Base-by-base conservation (phyloP, 2,113 vertebrate genomes). In the Campylomormyrus tamandua region DNA sequence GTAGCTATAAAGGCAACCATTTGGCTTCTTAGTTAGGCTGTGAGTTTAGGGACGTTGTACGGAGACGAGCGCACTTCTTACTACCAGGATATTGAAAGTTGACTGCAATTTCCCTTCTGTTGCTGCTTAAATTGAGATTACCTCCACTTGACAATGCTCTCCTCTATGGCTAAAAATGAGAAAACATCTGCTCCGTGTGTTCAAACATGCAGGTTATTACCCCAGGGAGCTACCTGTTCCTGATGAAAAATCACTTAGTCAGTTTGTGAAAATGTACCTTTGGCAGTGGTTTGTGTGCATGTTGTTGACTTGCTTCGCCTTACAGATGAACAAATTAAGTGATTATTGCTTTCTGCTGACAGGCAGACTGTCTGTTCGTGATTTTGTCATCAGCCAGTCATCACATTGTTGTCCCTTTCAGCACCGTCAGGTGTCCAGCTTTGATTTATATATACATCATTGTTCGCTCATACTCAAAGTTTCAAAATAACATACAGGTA, bases 41-140 rank as follows among this genome's bases (percentile, higher is more conserved):
- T 48, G 83, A 84, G 83, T 87, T 87, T 53, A 35, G 24, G 45
- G 39, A 84, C 21, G 19, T 48, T 46, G 39, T 84, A 84, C 3
- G 24, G 19, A 48, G 24, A 46, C 21, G 7, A 84, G 19, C 8
- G 3, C 45, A 84, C 8, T 24, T 42, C 45, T 24, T n/a, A 24
- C 7, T 84, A 46, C 21, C 9, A 53, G 27, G n/a, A 35, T 19
- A 87, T 48, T 35, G 85, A 87, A 87, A 56, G 24, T 87, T 31
- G 50, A 53, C 17, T 53, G 50, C 85, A 87, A 52, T 87, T 87
- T 50, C 85, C 85, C 50, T 27, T 87, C 85, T 56, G 49, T 39
- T 53, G 1, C 50, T 87, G 85, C 49, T 56, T 87, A 53, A 87
- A 87, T 48, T 53, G 85, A 87, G 85, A 87, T 87, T 87, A 87